Percentiles rank a stretch among this genome's conserved stretches.
These are phyloP conservation scores for Corvus cornix DNA, from an alignment of 2,113 vertebrate genomes.

Conservation along the genomic window DNA sequence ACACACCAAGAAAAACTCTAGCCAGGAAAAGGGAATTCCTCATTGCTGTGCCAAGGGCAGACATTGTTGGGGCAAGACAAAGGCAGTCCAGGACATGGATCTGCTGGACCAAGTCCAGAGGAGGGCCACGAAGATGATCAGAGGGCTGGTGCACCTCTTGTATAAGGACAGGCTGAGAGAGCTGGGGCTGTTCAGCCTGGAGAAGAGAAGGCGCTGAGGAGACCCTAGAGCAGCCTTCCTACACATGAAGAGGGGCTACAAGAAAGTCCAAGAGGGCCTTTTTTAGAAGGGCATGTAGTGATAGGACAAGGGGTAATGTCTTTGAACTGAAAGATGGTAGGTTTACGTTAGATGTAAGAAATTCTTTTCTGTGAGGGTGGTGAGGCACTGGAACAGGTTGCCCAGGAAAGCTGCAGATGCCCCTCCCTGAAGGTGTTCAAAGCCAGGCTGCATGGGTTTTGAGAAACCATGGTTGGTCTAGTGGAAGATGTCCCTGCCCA, in stretches of 20 bases:
- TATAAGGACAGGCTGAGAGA: neutral
- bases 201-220: neutral
- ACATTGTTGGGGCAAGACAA: conserved; percentile 36
- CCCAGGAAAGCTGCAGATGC: neutral
- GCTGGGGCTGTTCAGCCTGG: neutral
- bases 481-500: neutral
- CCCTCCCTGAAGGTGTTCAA: neutral
- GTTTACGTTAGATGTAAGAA: neutral
- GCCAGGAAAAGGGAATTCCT: conserved; percentile 40
- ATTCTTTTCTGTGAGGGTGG: neutral
- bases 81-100: neutral
- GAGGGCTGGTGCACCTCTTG: neutral
- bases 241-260: neutral
- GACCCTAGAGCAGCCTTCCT: too few species aligned
- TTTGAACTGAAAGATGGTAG: neutral
- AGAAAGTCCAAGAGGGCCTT: neutral
- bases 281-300: neutral
- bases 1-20: neutral
- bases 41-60: conserved; percentile 41
- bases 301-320: neutral
- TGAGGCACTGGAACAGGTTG: neutral
- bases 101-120: neutral
- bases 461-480: neutral
- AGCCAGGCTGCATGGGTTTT: neutral
- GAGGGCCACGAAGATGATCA: neutral